These are phyloP conservation scores for Operophtera brumata DNA, from an alignment of 2,888 invertebrate species.

Conservation along the genomic window DNA sequence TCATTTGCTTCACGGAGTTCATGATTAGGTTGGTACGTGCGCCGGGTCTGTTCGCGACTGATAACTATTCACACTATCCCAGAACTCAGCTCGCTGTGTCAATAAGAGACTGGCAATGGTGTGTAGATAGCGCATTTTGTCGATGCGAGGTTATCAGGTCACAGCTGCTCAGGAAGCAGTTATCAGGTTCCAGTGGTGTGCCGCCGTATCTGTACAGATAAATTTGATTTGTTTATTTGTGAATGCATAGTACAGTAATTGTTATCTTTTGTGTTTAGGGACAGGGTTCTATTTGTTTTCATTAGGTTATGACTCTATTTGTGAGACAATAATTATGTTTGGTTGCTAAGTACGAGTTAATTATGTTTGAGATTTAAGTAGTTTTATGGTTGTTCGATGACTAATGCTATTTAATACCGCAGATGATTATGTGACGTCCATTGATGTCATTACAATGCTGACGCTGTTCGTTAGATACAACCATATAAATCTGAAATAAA, in stretches of 20 bases:
- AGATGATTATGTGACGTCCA: no score
- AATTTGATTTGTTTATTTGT: slow-evolving; percentile 49
- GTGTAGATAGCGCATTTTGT: slow-evolving; percentile 71
- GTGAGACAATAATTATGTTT: not conserved
- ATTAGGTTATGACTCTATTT: not conserved
- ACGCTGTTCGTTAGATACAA: no score
- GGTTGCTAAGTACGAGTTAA: not conserved
- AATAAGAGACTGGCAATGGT: slow-evolving; percentile 50
- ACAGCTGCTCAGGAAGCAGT: slow-evolving; percentile 76
- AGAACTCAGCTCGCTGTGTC: slow-evolving; percentile 47
- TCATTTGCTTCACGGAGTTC: slow-evolving; percentile 9
- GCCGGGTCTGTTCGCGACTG: slow-evolving; percentile 55
- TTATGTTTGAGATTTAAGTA: not conserved
- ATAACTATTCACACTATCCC: slow-evolving; percentile 38
- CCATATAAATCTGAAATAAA: no score
- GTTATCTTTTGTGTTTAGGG: slow-evolving; percentile 13
- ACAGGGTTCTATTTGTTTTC: slow-evolving; percentile 6
- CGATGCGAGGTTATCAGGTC: slow-evolving; percentile 62
- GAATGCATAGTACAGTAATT: slow-evolving; percentile 37
- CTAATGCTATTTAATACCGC: no score
- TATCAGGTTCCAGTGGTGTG: slow-evolving; percentile 55
- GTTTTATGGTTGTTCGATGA: no score
- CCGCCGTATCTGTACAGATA: slow-evolving; percentile 60
- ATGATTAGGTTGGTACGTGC: slow-evolving; percentile 54
- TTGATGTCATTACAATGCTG: no score